These are phyloP conservation scores for Oncorhynchus keta DNA, from an alignment of 2,113 vertebrate species.

Conservation along the genomic window DNA sequence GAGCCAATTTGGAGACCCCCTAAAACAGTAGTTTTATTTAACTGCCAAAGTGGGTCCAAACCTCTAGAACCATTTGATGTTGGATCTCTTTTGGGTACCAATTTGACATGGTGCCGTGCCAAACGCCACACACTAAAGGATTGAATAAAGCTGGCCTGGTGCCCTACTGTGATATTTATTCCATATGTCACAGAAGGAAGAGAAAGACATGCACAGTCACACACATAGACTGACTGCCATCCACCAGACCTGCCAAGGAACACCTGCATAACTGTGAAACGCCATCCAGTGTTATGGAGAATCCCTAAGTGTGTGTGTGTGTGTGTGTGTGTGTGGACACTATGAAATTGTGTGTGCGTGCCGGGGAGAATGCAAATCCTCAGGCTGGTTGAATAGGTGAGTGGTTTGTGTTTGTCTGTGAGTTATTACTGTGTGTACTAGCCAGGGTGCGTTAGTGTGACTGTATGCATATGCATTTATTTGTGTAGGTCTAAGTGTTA, in stretches of 20 bases:
- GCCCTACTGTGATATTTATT: slow-evolving; percentile 45
- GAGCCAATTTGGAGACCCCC: slow-evolving; percentile 39
- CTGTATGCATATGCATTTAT: too few relatives aligned
- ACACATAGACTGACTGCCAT: neutral
- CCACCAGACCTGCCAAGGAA: neutral
- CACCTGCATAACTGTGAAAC: neutral
- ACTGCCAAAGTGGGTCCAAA: slow-evolving; percentile 31
- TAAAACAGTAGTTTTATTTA: slow-evolving; percentile 45
- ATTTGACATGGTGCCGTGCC: slow-evolving; percentile 39
- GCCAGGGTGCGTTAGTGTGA: too few relatives aligned
- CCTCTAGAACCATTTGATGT: slow-evolving; percentile 46
- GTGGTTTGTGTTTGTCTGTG: too few relatives aligned
- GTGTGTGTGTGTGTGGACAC: neutral
- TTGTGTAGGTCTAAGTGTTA: too few relatives aligned
- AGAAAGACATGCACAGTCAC: neutral
- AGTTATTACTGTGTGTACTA: too few relatives aligned
- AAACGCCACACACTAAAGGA: slow-evolving; percentile 44
- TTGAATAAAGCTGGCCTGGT: slow-evolving; percentile 37
- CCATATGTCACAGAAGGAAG: slow-evolving; percentile 29
- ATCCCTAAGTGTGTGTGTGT: neutral
- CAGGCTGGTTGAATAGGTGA: neutral
- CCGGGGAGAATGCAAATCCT: neutral
- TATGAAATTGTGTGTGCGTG: neutral
- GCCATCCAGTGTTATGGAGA: neutral
- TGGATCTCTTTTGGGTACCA: slow-evolving; percentile 38